A percentile compares a stretch with the other conserved stretches of the same genome.
Evolutionary conservation across 2,888 invertebrate genomes (phyloP).

Genomic region (Plutella xylostella): DNA sequence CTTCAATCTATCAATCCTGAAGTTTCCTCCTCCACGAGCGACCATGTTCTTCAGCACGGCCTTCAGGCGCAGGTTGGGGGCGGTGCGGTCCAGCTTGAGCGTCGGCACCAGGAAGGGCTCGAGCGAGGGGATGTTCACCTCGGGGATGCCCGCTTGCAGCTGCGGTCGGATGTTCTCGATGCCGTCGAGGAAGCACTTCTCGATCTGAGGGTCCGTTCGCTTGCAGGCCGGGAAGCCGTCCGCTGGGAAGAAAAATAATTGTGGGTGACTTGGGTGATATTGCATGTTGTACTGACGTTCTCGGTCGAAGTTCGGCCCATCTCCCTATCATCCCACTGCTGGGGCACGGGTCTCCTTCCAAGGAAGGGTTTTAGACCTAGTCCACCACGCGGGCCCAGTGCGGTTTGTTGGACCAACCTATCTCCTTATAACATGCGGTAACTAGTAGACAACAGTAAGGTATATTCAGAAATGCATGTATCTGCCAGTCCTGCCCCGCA

Average conservation of each 20-base stretch:
- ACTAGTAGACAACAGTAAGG: no score
- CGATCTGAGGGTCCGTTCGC: slow-evolving; percentile 71
- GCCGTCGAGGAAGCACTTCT: slow-evolving; percentile 70
- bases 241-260: slow-evolving; percentile 60
- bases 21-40: slow-evolving; percentile 73
- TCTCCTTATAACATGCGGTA: no score
- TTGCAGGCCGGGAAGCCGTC: slow-evolving; percentile 73
- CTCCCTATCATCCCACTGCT: no score
- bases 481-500: no score
- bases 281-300: no score
- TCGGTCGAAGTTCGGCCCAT: no score
- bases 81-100: slow-evolving; percentile 75
- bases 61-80: slow-evolving; percentile 76
- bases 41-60: slow-evolving; percentile 75
- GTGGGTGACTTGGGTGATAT: not conserved
- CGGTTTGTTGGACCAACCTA: no score
- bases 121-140: slow-evolving; percentile 73
- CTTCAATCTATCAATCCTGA: slow-evolving; percentile 74
- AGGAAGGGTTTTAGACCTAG: no score
- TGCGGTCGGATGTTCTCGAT: slow-evolving; percentile 70
- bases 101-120: slow-evolving; percentile 79
- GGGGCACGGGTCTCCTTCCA: no score
- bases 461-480: no score
- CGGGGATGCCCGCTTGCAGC: slow-evolving; percentile 73
- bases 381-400: no score